phyloP scores from a whole-genome alignment of 2,888 invertebrate species.

The Eupelmus urozonus region DNA sequence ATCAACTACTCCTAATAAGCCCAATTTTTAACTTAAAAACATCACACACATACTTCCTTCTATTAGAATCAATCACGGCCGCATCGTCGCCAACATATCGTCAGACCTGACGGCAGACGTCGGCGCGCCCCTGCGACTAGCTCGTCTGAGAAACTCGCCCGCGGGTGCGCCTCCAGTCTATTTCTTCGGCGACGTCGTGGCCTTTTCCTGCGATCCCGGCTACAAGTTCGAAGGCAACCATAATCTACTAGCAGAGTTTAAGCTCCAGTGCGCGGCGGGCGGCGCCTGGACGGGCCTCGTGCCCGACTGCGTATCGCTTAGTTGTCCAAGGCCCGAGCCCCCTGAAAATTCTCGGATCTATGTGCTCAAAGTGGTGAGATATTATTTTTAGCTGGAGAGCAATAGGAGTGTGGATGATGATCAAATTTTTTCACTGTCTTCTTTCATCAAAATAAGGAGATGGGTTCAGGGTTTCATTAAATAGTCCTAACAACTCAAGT shows the following conservation, averaged over 20 bases:
- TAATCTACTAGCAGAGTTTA: conserved; percentile 64
- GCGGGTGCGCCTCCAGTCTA: conserved; percentile 50
- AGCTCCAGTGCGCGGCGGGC: conserved; percentile 79
- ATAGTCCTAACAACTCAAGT: too few species aligned
- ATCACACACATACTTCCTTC: too few species aligned
- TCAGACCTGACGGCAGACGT: conserved; percentile 11
- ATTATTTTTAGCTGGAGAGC: too few species aligned
- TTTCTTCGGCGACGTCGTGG: conserved; percentile 64
- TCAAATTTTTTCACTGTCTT: too few species aligned
- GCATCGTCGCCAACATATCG: conserved; percentile 16
- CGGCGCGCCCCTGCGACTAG: neutral
- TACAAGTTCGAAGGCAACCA: conserved; percentile 67
- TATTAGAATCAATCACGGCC: conserved; percentile 40
- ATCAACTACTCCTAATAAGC: too few species aligned
- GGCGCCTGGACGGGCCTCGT: conserved; percentile 82
- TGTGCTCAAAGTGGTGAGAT: conserved; percentile 46
- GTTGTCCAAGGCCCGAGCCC: conserved; percentile 63
- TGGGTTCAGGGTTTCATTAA: too few species aligned
- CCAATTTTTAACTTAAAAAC: too few species aligned
- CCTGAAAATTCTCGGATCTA: conserved; percentile 63
- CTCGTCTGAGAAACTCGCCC: conserved; percentile 1
- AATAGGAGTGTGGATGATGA: too few species aligned
- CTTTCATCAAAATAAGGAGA: too few species aligned
- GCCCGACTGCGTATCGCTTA: conserved; percentile 78
- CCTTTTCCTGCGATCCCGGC: conserved; percentile 65